Evolutionary conservation across 2,888 invertebrate genomes (phyloP).

Genomic region (Nemotelus pantherinus): DNA sequence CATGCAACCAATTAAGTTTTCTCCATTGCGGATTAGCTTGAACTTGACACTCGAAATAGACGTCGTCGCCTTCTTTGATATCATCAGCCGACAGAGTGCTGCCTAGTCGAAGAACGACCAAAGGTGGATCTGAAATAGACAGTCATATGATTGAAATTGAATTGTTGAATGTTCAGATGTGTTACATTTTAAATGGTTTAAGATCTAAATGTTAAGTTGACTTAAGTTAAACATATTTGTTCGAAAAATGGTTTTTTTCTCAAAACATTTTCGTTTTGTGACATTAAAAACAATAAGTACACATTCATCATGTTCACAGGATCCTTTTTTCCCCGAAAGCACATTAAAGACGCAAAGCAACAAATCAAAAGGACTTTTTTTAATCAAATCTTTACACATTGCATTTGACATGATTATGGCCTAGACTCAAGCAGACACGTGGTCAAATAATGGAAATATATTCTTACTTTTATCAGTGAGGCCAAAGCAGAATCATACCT

Average conservation of each 20-base stretch:
- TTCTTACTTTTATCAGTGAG: no score
- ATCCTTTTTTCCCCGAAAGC: no score
- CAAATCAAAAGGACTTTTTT: no score
- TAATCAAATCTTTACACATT: no score
- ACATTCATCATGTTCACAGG: no score
- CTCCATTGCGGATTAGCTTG: conserved; percentile 80
- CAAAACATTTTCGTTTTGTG: neutral
- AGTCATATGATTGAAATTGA: neutral
- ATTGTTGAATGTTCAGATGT: neutral
- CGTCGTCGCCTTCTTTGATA: conserved; percentile 87
- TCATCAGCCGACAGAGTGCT: conserved; percentile 81
- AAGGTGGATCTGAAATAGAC: conserved; percentile 74
- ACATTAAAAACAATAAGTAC: neutral
- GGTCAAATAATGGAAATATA: no score
- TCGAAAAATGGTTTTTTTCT: neutral
- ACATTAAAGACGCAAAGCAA: no score
- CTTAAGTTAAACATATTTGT: no score
- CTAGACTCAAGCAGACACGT: no score
- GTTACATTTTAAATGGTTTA: neutral
- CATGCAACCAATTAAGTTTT: conserved; percentile 81
- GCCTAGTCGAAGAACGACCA: conserved; percentile 78
- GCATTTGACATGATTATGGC: no score
- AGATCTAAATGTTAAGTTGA: neutral
- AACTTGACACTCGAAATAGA: conserved; percentile 86
- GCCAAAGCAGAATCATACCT: no score